These are phyloP conservation scores for Toxotes lorentzi DNA, from an alignment of 2,797 vertebrate genomes.

Conservation along the genomic window DNA sequence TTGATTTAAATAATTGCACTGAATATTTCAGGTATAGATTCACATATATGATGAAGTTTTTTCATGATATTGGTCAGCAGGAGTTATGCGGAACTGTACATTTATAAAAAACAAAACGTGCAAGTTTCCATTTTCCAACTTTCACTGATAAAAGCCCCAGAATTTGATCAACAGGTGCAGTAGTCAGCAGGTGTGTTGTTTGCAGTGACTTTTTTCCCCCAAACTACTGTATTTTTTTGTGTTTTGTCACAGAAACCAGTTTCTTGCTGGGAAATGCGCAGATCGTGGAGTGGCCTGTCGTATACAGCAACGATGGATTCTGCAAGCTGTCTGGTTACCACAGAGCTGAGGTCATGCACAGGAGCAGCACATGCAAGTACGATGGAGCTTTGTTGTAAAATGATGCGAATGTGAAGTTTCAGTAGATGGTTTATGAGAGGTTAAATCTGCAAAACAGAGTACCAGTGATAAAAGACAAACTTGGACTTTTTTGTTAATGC, in stretches of 20 bases:
- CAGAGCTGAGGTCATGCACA: conserved; percentile 99
- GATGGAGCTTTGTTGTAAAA: conserved; percentile 18
- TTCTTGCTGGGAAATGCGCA: conserved; percentile 98
- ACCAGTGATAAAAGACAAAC: neutral
- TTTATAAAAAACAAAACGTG: neutral
- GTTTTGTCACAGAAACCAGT: conserved; percentile 91
- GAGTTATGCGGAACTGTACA: neutral
- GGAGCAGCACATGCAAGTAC: conserved; percentile 98
- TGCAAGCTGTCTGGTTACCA: conserved; percentile 98
- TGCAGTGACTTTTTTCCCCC: neutral
- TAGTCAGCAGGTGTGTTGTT: neutral
- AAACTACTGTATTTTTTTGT: neutral
- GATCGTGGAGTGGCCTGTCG: conserved; percentile 97
- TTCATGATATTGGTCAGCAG: neutral
- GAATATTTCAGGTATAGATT: neutral
- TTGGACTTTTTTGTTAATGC: neutral
- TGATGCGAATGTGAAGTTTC: conserved; percentile 1
- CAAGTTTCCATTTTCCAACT: neutral
- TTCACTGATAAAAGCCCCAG: neutral
- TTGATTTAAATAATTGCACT: conserved; percentile 1
- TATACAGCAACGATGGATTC: conserved; percentile 99
- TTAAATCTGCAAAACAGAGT: neutral
- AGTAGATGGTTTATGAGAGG: neutral
- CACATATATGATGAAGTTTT: neutral
- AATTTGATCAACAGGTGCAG: conserved; percentile 8